Evolutionary conservation across 2,113 vertebrate genomes (phyloP).

Genomic region (Uropsilus gracilis): DNA sequence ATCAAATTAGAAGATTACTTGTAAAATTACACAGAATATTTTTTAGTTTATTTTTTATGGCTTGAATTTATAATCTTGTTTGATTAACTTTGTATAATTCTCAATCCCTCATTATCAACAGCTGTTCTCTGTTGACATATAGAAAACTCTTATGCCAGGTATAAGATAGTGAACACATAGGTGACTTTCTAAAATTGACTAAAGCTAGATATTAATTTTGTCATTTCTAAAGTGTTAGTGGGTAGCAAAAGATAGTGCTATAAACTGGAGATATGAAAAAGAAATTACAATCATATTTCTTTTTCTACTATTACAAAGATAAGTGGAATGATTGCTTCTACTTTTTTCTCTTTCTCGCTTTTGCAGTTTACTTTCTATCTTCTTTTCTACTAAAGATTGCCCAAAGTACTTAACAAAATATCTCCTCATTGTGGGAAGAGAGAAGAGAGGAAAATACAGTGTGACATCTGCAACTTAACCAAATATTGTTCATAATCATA

Average conservation of each 20-base stretch:
- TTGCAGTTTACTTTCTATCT: background rate
- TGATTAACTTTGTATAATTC: background rate
- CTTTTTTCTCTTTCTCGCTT: background rate
- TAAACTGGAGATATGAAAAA: background rate
- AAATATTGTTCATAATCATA: background rate
- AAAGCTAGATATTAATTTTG: background rate
- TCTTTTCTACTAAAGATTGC: background rate
- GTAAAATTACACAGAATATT: background rate
- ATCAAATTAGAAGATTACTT: background rate
- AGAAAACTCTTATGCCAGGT: background rate
- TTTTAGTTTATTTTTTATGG: background rate
- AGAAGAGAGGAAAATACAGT: background rate
- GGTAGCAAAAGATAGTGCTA: background rate
- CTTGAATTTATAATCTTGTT: background rate
- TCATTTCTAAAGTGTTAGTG: background rate
- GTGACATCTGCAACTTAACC: background rate
- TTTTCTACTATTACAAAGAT: background rate
- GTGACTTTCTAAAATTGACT: background rate
- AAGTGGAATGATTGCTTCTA: background rate
- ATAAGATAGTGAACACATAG: background rate
- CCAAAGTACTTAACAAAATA: background rate
- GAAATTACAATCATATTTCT: background rate
- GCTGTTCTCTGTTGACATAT: background rate
- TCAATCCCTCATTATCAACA: background rate
- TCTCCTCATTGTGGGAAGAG: background rate